phyloP scores from a whole-genome alignment of 1,140 invertebrate genomes.

The Bradynema listronoti region DNA sequence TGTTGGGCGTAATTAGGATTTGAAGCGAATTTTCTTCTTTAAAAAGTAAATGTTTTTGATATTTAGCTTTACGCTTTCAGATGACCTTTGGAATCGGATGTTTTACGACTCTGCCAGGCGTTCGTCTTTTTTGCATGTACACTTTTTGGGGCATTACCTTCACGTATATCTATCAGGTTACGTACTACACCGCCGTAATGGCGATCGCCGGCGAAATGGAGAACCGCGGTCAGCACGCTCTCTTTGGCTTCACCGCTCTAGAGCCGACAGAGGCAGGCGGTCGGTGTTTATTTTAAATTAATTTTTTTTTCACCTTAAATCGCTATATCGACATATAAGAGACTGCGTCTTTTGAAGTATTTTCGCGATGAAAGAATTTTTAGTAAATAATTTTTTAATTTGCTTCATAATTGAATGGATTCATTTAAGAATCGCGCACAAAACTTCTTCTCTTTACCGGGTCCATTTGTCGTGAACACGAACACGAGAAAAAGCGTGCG shows the following conservation, averaged over 20 bases:
- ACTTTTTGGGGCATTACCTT: constrained; percentile 59
- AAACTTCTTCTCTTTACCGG: constrained; percentile 28
- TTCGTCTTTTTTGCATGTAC: constrained; percentile 60
- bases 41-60: not conserved
- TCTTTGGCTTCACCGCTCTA: constrained; percentile 22
- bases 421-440: constrained; percentile 22
- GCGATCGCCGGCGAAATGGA: constrained; percentile 58
- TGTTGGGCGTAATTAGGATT: too few relatives aligned
- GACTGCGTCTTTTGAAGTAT: too few relatives aligned
- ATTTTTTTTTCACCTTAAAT: too few relatives aligned
- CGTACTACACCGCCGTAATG: constrained; percentile 57
- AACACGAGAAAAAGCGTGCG: constrained; percentile 22
- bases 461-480: constrained; percentile 13
- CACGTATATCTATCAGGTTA: constrained; percentile 60
- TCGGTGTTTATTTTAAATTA: too few relatives aligned
- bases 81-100: constrained; percentile 62
- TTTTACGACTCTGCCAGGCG: constrained; percentile 59
- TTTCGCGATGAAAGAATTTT: too few relatives aligned
- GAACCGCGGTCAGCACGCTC: constrained; percentile 42
- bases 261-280: constrained; percentile 14
- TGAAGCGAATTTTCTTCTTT: too few relatives aligned
- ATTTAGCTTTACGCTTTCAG: constrained; percentile 39
- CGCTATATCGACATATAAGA: too few relatives aligned
- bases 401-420: not conserved
- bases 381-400: too few relatives aligned